A percentile compares a stretch with the other conserved stretches of the same genome.
Conservation (phyloP, 2,797 vertebrate species). For the Fringilla coelebs region DNA sequence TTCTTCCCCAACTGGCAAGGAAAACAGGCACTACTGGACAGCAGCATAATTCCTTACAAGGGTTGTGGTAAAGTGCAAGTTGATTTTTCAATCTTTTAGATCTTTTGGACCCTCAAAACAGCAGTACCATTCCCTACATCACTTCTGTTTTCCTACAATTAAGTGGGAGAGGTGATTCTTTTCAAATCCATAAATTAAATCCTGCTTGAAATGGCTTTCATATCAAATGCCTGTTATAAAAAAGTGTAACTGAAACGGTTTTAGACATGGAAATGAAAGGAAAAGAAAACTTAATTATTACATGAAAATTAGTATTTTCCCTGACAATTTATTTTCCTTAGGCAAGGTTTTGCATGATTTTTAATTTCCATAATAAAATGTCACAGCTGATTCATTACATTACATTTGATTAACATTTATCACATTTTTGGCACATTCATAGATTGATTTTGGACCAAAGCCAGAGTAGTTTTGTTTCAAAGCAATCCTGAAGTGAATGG, state of each 20-base stretch:
- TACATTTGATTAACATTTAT: conserved; percentile 89
- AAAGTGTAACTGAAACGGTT: conserved; percentile 77
- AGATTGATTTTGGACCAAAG: conserved; percentile 1
- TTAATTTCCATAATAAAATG: conserved; percentile 89
- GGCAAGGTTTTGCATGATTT: conserved; percentile 75
- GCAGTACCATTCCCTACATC: background rate
- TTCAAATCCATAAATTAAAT: conserved; percentile 72
- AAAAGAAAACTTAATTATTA: conserved; percentile 83
- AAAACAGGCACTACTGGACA: background rate
- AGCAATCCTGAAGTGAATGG: background rate
- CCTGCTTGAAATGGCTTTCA: conserved; percentile 68
- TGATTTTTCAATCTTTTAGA: background rate
- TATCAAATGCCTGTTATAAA: conserved; percentile 2
- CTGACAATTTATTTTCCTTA: conserved; percentile 66
- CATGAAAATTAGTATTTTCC: conserved; percentile 83
- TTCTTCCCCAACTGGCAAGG: background rate
- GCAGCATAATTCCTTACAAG: background rate
- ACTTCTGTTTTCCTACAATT: background rate
- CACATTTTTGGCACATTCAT: conserved; percentile 67
- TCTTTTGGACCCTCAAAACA: background rate
- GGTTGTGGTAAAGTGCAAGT: background rate
- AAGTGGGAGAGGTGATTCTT: background rate
- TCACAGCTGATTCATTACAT: conserved; percentile 85
- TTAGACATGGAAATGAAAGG: conserved; percentile 80
- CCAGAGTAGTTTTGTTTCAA: conserved; percentile 21